Conservation (phyloP, 2,113 vertebrate species). For the Podilymbus podiceps region DNA sequence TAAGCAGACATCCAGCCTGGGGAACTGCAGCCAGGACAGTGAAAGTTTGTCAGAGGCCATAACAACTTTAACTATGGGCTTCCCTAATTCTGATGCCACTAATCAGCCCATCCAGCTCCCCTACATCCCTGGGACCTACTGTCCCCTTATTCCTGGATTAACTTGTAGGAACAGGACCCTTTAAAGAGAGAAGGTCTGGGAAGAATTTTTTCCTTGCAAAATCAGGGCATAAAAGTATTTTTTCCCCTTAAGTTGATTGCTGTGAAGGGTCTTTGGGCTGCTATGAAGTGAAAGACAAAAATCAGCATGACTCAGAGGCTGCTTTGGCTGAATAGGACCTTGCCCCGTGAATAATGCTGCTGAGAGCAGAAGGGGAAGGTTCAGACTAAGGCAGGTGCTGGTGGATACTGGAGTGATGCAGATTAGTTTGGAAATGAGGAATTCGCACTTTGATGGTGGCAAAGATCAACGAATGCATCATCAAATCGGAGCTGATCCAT, state of each 20-base stretch:
- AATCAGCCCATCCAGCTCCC: background rate
- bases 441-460: background rate
- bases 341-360: background rate
- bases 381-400: background rate
- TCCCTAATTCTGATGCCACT: background rate
- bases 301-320: background rate
- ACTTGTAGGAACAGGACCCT: background rate
- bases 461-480: background rate
- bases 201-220: background rate
- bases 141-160: background rate
- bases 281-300: background rate
- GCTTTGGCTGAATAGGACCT: background rate
- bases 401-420: background rate
- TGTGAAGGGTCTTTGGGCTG: background rate
- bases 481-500: background rate
- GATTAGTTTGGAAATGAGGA: background rate
- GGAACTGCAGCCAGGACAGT: background rate
- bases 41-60: background rate
- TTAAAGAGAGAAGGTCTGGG: background rate
- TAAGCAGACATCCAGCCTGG: background rate
- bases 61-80: background rate
- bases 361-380: background rate
- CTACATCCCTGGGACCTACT: background rate
- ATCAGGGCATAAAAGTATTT: background rate
- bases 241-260: background rate